phyloP scores from a whole-genome alignment of 2,797 vertebrate species.

The Oryzias dopingdopingensis region DNA sequence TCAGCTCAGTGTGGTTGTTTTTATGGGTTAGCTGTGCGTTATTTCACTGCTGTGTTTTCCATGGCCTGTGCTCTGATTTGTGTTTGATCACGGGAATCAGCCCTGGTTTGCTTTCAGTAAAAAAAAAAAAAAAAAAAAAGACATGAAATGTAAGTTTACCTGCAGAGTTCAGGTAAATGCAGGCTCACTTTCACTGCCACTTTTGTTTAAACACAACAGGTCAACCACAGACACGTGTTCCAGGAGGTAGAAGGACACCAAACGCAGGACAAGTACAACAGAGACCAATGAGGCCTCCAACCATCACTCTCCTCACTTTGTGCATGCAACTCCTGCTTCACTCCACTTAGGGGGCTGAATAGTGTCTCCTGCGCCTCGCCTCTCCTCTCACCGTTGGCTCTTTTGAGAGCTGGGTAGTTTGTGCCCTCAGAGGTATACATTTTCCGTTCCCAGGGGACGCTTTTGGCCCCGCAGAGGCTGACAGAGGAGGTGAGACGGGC shows the following conservation, averaged over 20 bases:
- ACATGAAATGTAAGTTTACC: conserved; percentile 10
- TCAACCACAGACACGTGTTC: conserved; percentile 37
- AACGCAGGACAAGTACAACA: conserved; percentile 31
- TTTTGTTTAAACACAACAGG: conserved; percentile 15
- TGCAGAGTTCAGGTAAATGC: conserved; percentile 13
- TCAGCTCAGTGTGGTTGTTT: conserved; percentile 9
- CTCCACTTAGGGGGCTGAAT: conserved; percentile 70
- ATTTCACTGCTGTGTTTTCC: not conserved
- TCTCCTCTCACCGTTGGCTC: conserved; percentile 19
- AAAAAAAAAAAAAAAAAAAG: not conserved
- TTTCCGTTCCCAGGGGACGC: conserved; percentile 6
- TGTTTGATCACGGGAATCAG: too few relatives aligned
- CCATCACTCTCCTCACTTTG: conserved; percentile 15
- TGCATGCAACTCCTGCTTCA: conserved; percentile 29
- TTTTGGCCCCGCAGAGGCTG: conserved; percentile 5
- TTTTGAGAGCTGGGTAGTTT: conserved; percentile 2
- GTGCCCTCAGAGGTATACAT: conserved; percentile 15
- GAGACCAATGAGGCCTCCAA: conserved; percentile 18
- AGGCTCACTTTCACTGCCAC: conserved; percentile 13
- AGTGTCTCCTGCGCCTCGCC: conserved; percentile 63
- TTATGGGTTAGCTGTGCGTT: conserved; percentile 15
- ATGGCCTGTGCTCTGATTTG: conserved; percentile 1
- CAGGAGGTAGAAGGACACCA: conserved; percentile 64
- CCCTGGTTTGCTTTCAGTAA: too few relatives aligned
- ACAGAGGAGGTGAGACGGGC: conserved; percentile 43